phyloP scores from a whole-genome alignment of 2,888 invertebrate species.

The Diarsia mendica region DNA sequence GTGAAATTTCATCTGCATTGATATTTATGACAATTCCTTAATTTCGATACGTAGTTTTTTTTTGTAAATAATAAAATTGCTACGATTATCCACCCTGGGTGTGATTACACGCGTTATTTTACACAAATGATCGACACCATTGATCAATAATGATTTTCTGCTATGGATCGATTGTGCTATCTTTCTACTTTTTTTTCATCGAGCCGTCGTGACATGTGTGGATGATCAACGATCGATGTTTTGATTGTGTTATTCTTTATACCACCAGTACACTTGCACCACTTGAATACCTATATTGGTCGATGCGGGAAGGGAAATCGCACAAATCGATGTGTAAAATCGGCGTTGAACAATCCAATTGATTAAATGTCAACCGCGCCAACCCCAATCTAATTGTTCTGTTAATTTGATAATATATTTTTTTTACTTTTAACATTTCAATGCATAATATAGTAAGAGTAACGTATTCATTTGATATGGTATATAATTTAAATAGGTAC shows the following conservation, averaged over 20 bases:
- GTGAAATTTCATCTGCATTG: constrained; percentile 52
- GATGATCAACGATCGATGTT: neutral
- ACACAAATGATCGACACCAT: neutral
- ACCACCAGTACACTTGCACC: neutral
- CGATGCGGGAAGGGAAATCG: neutral
- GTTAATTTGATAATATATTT: constrained; percentile 23
- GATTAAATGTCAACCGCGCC: constrained; percentile 20
- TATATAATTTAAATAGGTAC: constrained; percentile 57
- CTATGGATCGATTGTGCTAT: constrained; percentile 14
- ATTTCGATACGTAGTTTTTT: constrained; percentile 43
- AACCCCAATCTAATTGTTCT: constrained; percentile 34
- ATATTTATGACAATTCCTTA: constrained; percentile 54
- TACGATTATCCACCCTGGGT: neutral
- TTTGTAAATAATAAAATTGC: constrained; percentile 39
- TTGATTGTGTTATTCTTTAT: constrained; percentile 3
- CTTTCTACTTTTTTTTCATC: too few species aligned
- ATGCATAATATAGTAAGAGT: constrained; percentile 46
- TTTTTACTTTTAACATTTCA: constrained; percentile 24
- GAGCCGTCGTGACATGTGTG: neutral
- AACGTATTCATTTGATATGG: constrained; percentile 49
- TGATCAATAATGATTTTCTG: neutral
- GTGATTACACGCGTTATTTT: constrained; percentile 5
- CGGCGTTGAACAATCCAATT: neutral
- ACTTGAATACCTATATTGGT: neutral
- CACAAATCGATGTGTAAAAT: constrained; percentile 9